These are phyloP conservation scores for Anarsia innoxiella DNA, from an alignment of 2,888 invertebrate genomes.

Conservation along the genomic window DNA sequence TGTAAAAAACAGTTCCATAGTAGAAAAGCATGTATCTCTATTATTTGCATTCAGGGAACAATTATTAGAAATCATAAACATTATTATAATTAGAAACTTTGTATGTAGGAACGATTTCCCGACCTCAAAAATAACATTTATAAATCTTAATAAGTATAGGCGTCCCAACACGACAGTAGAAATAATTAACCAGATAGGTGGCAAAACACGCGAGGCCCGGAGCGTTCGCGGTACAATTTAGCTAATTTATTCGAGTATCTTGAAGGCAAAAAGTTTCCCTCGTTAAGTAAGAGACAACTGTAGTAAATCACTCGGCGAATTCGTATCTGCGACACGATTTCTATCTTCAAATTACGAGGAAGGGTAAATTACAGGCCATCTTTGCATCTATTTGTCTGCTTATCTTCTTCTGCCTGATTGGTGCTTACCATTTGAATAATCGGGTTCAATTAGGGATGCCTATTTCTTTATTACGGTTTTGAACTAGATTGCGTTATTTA, in stretches of 20 bases:
- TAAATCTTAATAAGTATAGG: too few species aligned
- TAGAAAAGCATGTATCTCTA: too few species aligned
- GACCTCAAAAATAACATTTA: too few species aligned
- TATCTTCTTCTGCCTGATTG: constrained; percentile 8
- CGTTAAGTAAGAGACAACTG: constrained; percentile 59
- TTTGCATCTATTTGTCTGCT: constrained; percentile 24
- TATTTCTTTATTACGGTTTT: too few species aligned
- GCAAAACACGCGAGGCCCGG: constrained; percentile 13
- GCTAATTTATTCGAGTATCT: constrained; percentile 53
- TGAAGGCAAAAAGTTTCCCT: constrained; percentile 58
- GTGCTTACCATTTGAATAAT: neutral
- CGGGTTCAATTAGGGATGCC: too few species aligned
- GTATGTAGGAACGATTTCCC: too few species aligned
- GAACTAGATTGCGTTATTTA: too few species aligned
- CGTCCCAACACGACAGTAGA: too few species aligned
- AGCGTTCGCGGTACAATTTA: constrained; percentile 38
- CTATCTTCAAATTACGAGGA: constrained; percentile 54
- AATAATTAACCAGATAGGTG: constrained; percentile 7
- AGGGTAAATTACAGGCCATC: constrained; percentile 35
- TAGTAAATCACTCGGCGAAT: constrained; percentile 52
- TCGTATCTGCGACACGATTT: constrained; percentile 52
- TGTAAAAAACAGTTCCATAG: too few species aligned
- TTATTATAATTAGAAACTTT: too few species aligned
- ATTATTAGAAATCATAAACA: too few species aligned
- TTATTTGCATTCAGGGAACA: too few species aligned